Conservation (phyloP, 2,888 invertebrate genomes). For the Plebejus anna region DNA sequence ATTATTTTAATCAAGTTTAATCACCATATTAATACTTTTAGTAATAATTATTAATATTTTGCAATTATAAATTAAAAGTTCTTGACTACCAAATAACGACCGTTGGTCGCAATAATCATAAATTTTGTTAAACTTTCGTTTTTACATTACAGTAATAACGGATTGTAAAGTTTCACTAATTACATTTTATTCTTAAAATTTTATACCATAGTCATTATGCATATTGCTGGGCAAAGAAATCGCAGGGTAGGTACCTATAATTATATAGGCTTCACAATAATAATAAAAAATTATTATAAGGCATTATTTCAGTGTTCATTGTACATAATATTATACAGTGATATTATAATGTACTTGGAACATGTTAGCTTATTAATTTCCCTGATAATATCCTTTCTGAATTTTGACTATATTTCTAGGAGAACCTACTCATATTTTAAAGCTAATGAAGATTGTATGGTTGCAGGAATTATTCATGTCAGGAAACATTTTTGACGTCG, state of each 20-base stretch:
- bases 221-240: not conserved
- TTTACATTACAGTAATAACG: slow-evolving; percentile 14
- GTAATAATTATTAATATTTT: not conserved
- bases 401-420: too few species aligned
- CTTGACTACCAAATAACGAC: slow-evolving; percentile 9
- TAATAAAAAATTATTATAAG: too few species aligned
- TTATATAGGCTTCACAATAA: too few species aligned
- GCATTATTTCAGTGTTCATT: too few species aligned
- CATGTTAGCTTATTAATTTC: too few species aligned
- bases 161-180: slow-evolving; percentile 17
- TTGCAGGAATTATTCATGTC: too few species aligned
- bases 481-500: too few species aligned
- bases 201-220: not conserved
- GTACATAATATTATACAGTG: too few species aligned
- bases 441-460: too few species aligned
- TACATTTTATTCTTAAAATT: slow-evolving; percentile 7
- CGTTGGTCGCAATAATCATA: slow-evolving; percentile 16
- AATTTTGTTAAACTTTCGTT: slow-evolving; percentile 10
- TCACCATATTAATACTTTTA: not conserved
- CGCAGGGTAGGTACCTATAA: not conserved
- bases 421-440: too few species aligned
- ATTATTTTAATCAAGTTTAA: not conserved
- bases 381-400: too few species aligned
- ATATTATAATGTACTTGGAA: too few species aligned
- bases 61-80: not conserved